Base-by-base conservation (phyloP, 2,113 vertebrate genomes). In the Laticauda colubrina region DNA sequence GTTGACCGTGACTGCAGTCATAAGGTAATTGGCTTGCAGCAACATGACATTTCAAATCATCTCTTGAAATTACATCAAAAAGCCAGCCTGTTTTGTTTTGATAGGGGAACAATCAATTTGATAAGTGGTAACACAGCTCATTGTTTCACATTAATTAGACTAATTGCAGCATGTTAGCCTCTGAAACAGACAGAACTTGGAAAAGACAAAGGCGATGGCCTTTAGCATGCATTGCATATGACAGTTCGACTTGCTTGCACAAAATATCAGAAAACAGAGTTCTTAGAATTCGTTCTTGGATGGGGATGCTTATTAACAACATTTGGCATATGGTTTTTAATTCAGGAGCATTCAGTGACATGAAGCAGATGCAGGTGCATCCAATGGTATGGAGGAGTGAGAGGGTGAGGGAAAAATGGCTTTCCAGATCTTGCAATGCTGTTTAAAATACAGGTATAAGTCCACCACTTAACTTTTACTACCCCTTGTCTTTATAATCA, bases 141-240 rank as follows among this genome's bases (percentile, higher is more conserved):
- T 98, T 99, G 98, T 99, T 98, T 98, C 98, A 97, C 98, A 98
- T 98, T 98, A 98, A 99, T 98, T 98, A 98, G 98, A 98, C 98
- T 98, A 98, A 98, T 98, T 99, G 98, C 98, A 96, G 97, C 97
- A 96, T 97, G 98, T 98, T 98, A 97, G 98, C 98, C 98, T 98
- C 98, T 97, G 97, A 98, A 98, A 98, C 90, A 98, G 97, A 96
- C 97, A 96, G 98, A 97, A 98, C 98, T 97, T 97, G 96, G 96
- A 97, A 96, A 97, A 98, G 97, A 98, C 97, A 97, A 97, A 98
- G 97, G 98, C 97, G 97, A 96, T 81, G 97, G 98, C 98, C 98
- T 97, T 98, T 97, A 97, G 97, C 97, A 97, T 97, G 97, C 97
- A 93, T 94, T 92, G 95, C 94, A 92, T 95, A 97, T 95, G 95